phyloP scores from a whole-genome alignment of 2,113 vertebrate species.

The Zapus hudsonius region DNA sequence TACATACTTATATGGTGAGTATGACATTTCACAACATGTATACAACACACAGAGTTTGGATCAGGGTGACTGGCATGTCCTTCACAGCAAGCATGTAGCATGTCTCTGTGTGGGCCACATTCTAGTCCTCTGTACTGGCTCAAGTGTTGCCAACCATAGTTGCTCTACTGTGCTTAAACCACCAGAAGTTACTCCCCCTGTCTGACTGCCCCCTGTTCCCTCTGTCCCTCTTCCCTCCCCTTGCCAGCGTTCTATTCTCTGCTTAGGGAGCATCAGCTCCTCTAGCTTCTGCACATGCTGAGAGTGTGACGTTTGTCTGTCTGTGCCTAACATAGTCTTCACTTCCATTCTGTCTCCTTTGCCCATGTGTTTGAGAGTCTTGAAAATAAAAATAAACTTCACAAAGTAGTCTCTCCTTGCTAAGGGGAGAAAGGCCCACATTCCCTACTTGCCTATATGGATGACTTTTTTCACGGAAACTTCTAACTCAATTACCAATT shows the following conservation, averaged over 20 bases:
- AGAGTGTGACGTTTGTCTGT: neutral
- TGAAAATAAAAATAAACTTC: neutral
- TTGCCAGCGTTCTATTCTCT: neutral
- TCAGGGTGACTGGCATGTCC: neutral
- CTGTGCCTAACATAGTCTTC: neutral
- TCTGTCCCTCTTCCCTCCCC: neutral
- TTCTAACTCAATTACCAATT: neutral
- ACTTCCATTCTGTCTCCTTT: neutral
- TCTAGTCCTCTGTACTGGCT: neutral
- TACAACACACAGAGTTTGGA: neutral
- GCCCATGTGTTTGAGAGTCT: neutral
- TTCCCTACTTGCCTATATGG: neutral
- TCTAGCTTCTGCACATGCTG: neutral
- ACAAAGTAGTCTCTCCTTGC: neutral
- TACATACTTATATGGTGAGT: neutral
- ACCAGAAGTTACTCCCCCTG: neutral
- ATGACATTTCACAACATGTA: neutral
- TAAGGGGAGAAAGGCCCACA: neutral
- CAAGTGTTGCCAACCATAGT: neutral
- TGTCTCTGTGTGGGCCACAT: neutral
- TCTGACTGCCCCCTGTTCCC: rapidly evolving
- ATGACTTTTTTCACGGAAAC: neutral
- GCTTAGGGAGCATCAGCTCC: neutral
- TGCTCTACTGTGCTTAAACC: neutral
- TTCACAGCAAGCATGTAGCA: neutral